Evolutionary conservation across 92 coral and sea anemone genomes (phyloP), one percentile per base, ranked within the genome.

Genomic region (Pocillopora grandis): DNA sequence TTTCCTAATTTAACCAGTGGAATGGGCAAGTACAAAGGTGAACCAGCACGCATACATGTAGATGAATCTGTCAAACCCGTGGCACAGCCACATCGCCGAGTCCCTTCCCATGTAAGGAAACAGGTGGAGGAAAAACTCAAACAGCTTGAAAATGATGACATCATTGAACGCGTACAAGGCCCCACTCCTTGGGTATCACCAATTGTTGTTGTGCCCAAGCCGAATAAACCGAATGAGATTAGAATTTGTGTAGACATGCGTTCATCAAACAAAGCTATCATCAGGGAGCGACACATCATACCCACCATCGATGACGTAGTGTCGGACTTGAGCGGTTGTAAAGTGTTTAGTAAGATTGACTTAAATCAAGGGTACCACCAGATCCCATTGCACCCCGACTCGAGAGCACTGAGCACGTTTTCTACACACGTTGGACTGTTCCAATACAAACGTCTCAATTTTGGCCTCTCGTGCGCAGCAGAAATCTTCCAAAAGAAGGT

Each of bases 171-270:
- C 57, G 87, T 86, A n/a, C 70, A 90, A 78, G 89, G 92, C 27
- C 89, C 91, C 21, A 84, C 94, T 71, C 92, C 92, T 67, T 91
- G 88, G 88, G 92, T 88, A 27, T 85, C 86, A 27, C 95, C 92
- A 17, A 85, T 91, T 18, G 95, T 91, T 2, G 92, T 89, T 37
- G 89, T 89, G 64, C 93, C 93, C 18, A 87, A 90, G 78, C 91
- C 89, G 9, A 76, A 75, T 0, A 82, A 88, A 72, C 88, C 89
- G 58, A 87, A 88, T 59, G 89, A 90, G 36, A 82, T 90, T 73
- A 76, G 90, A 78, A 92, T 92, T 63, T 92, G 96, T 78, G 93
- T 92, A 21, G 96, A 90, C 56, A 90, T 81, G 93, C 87, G 90
- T 52, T 79, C 82, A 37, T 72, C 79, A 14, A 92, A 87, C 74